Base-by-base conservation (phyloP, 1,140 invertebrate genomes). In the Limonius californicus region DNA sequence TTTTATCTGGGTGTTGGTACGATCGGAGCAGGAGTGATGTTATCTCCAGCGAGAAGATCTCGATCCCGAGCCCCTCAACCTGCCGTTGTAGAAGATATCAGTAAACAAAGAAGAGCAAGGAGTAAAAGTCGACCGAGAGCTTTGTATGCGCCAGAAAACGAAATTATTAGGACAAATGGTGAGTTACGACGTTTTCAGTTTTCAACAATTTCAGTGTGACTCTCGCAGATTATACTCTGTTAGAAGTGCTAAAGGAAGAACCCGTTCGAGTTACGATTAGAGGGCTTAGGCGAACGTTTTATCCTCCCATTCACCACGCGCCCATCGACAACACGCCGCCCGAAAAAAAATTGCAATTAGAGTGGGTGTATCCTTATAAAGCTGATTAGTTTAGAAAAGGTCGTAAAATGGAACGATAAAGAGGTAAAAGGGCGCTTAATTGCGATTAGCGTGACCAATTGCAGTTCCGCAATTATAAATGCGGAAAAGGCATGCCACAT, bases 321-420 rank as follows among this genome's bases (percentile, higher is more conserved):
- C 86, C 88, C 4, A 84, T 89, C 18, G 90, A 93, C 71, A 91
- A 91, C 72, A 82, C 87, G 12, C 90, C 90, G 0, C 94, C 94
- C 3, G 89, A 92, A 11, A 91, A 93, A 76, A 90, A 91, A 73
- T 79, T 96, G 39, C 85, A 90, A 66, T 81, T 97, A 0, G 91
- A 95, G 71, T 97, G 94, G 94, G 94, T 97, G 86, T 93, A 91
- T 86, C 82, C 83, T 83, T 83, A 6, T 73, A 50, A 15, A 54
- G 9, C 3, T 9, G 23, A 9, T 27, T 27, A 4, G 16, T 43
- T 43, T 43, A 7, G 4, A 27, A 27, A 27, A n/a, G n/a, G n/a
- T 27, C 9, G 23, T 27, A 27, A 27, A 27, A 27, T 27, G 9
- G 23, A 9, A 27, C 9, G 23, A 4, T 27, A 9, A 9, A 3